Evolutionary conservation across 2,888 invertebrate species (phyloP), one percentile per base, ranked within the genome.

Genomic region (Chymomyza amoena): DNA sequence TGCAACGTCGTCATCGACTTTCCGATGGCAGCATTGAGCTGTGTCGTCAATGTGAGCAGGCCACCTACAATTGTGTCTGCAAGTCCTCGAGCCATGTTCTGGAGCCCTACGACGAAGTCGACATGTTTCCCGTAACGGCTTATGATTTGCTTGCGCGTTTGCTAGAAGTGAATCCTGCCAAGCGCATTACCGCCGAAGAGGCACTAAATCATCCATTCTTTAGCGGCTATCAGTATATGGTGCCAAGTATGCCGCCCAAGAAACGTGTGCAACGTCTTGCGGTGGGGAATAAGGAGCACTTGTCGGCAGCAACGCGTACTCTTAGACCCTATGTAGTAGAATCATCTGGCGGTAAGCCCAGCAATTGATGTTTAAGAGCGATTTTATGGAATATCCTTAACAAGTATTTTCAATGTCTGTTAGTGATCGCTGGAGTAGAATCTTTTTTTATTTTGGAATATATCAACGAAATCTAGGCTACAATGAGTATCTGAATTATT

Each of bases 171-270:
- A 94, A 96, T 93, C 96, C 96, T 15, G 92, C 93, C 83, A 93
- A 93, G 45, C 94, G 97, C 80, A 94, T 95, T 75, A 93, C 95
- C 5, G 97, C 97, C 50, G 93, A 93, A 25, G 93, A 94, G 68
- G 97, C 97, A 45, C 92, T 97, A 25, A 91, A 92, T 62, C 97
- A 97, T 93, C 94, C 95, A 56, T 97, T 96, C 92, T 93, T 97
- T 66, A 76, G 70, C 20, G 90, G 87, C 1, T 76, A 80, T 6
- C 84, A 87, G 64, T 73, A 87, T 18, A 45, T 80, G 15, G 36
- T 61, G 2, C 16, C 75, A 4, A 81, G 75, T 13, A 10, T 77
- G 2, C 73, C 83, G 0, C 7, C 85, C 32, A 32, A 7, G 2
- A 32, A 32, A 32, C 32, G 6, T 7, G 9, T 32, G 6, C 69